Conservation (phyloP, 2,888 invertebrate species). For the Lucinisca nassula region DNA sequence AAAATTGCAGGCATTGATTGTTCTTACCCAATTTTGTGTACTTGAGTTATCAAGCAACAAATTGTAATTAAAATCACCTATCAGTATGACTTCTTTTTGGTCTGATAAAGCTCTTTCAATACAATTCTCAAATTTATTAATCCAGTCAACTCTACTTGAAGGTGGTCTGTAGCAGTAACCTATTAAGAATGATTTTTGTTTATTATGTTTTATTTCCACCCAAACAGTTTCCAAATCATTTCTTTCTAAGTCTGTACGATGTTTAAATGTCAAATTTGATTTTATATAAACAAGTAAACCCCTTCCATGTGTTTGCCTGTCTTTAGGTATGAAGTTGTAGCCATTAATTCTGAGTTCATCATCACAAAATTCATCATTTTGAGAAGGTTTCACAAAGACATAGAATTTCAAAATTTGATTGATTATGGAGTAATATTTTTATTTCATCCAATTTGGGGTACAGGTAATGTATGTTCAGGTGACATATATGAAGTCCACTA, state of each 20-base stretch:
- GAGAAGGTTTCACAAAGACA: no score
- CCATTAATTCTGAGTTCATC: neutral
- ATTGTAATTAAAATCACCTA: no score
- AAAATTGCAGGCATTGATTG: neutral
- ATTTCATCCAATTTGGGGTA: constrained; percentile 9
- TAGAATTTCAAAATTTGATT: neutral
- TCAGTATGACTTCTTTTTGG: neutral
- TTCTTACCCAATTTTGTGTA: neutral
- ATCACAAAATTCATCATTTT: neutral
- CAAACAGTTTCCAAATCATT: neutral
- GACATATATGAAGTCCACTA: neutral
- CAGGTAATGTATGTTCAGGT: no score
- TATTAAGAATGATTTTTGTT: neutral
- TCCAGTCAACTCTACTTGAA: neutral
- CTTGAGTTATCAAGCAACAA: neutral
- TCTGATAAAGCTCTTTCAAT: neutral
- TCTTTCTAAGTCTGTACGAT: neutral
- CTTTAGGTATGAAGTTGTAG: neutral
- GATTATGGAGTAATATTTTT: neutral
- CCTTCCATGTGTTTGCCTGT: no score
- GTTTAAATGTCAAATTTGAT: neutral
- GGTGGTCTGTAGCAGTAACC: neutral
- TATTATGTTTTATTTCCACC: no score
- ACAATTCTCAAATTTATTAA: neutral
- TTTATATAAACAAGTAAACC: neutral